These are phyloP conservation scores for Astropecten irregularis DNA, from an alignment of 53 echinoderm and acorn worm species.

Conservation along the genomic window DNA sequence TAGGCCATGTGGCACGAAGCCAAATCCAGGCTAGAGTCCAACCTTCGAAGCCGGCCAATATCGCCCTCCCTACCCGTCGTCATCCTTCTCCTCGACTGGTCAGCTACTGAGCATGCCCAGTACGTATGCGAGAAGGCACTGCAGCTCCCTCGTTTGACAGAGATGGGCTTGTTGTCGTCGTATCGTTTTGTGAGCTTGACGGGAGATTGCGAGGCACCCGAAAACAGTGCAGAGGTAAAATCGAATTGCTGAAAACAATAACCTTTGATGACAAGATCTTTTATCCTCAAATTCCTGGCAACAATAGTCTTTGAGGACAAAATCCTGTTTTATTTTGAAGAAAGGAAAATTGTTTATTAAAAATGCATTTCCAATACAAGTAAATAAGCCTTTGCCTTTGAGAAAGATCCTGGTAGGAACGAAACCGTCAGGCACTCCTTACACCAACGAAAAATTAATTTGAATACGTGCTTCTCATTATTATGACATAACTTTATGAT, in stretches of 20 bases:
- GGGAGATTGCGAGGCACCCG: constrained; percentile 31
- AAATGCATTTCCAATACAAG: no score
- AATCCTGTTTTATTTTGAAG: no score
- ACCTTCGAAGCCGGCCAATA: constrained; percentile 56
- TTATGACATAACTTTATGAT: no score
- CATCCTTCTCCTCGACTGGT: constrained; percentile 42
- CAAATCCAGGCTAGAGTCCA: constrained; percentile 38
- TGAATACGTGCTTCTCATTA: no score
- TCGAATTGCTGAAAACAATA: no score
- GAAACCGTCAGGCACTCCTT: no score
- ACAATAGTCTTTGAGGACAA: no score
- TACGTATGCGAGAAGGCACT: constrained; percentile 34
- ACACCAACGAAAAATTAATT: no score
- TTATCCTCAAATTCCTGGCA: not conserved
- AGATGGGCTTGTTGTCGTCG: constrained; percentile 45
- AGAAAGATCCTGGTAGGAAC: no score
- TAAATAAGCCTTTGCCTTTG: no score
- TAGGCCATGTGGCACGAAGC: constrained; percentile 25
- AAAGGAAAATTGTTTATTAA: no score
- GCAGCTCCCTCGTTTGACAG: not conserved
- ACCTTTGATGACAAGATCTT: not conserved
- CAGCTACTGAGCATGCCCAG: constrained; percentile 45
- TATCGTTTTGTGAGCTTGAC: constrained; percentile 35
- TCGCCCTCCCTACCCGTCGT: constrained; percentile 68
- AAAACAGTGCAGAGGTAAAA: constrained; percentile 58